A percentile compares a stretch with the other conserved stretches of the same genome.
phyloP scores from a whole-genome alignment of 1,140 invertebrate species.

The Brachionus calyciflorus region DNA sequence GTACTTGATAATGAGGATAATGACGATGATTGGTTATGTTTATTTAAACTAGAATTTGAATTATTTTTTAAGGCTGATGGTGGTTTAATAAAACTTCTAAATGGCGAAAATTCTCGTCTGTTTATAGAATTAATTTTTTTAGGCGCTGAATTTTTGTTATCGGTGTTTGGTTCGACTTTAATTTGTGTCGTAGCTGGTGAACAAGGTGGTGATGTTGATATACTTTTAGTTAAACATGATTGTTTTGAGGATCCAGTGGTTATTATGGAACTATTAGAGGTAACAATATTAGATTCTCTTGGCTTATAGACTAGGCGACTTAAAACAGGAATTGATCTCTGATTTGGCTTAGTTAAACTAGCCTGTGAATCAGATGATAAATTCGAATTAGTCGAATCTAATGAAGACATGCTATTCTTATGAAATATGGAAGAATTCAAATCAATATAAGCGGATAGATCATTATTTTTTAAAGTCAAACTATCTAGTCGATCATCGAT shows the following conservation, averaged over 20 bases:
- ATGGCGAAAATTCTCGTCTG: constrained; percentile 14
- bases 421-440: constrained; percentile 9
- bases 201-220: background rate
- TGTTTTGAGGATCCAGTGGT: background rate
- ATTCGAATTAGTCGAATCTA: background rate
- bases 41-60: background rate
- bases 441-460: constrained; percentile 27
- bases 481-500: constrained; percentile 6
- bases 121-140: background rate
- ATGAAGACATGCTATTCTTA: constrained; percentile 8
- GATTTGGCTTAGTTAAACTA: background rate
- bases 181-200: background rate
- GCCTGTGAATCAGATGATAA: background rate
- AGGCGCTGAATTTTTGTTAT: background rate
- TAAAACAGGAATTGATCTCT: background rate
- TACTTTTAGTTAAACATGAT: background rate
- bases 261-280: background rate
- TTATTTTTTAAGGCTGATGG: constrained; percentile 13
- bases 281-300: background rate
- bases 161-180: background rate
- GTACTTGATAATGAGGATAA: background rate
- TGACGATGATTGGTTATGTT: constrained; percentile 12
- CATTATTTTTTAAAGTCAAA: constrained; percentile 31
- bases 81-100: constrained; percentile 15
- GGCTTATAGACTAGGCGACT: constrained; percentile 1